Base-by-base conservation (phyloP, 2,797 vertebrate genomes). In the Leptatherina wallacei region DNA sequence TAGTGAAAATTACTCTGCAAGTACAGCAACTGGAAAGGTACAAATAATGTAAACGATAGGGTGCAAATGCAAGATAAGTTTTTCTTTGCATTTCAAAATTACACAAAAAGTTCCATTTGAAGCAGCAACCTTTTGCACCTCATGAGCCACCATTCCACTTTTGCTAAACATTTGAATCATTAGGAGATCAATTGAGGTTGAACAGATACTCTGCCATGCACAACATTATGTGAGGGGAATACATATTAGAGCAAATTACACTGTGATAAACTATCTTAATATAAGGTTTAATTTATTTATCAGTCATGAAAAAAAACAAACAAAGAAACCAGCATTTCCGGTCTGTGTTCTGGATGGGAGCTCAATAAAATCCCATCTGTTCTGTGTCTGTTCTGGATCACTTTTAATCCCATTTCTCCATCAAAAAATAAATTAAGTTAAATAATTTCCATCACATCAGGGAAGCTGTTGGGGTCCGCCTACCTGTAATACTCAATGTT, bases 401-500 rank as follows among this genome's bases (percentile, higher is more conserved):
- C 61, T 78, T 62, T 55, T 27, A 56, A 36, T 40, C 14, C 29
- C 54, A 55, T 65, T 75, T 71, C 44, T 56, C 69, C 61, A 55
- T 58, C 30, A 32, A 59, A 51, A 71, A 42, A 73, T 67, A 65
- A 33, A 73, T 18, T 3, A 56, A 70, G 63, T 60, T 49, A 71
- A 80, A 73, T 30, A 13, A 70, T 35, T 20, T 73, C 40, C 20
- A 69, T 68, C 63, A 51, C 32, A 29, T 44, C 8, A 22, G 36
- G 63, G 65, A 22, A 36, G 61, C 10, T 38, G 42, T 33, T 6
- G 44, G 33, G 35, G 56, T 65, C 69, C 62, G 16, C 85, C 59
- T 88, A 98, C 98, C 97, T 96, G 91, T 97, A 98, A 79, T 98
- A 95, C 84, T 98, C 98, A 7, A 95, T 32, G 3, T 88, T 91